phyloP scores from a whole-genome alignment of 2,888 invertebrate species.

The Teleiodes luculella region DNA sequence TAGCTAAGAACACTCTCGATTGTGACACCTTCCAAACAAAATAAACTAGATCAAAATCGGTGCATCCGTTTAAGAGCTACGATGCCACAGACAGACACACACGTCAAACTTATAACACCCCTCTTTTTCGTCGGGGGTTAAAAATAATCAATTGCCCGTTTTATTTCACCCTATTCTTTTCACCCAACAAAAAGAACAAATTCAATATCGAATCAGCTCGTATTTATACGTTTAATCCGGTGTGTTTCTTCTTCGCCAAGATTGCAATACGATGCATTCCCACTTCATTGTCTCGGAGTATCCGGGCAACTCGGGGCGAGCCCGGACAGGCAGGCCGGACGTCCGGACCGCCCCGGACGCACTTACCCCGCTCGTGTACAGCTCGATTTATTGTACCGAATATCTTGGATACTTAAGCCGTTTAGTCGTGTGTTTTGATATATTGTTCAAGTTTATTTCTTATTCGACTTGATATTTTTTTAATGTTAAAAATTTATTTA shows the following conservation, averaged over 20 bases:
- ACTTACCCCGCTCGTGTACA: slow-evolving; percentile 8
- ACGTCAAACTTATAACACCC: too few species aligned
- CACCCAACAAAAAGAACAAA: neutral
- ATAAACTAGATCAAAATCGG: too few species aligned
- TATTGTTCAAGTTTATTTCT: neutral
- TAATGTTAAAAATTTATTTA: too few species aligned
- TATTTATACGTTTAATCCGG: neutral
- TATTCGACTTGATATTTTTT: too few species aligned
- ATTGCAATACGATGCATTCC: neutral
- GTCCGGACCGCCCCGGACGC: slow-evolving; percentile 12
- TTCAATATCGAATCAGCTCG: neutral
- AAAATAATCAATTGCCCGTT: too few species aligned
- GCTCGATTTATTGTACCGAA: neutral
- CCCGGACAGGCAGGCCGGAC: slow-evolving; percentile 9
- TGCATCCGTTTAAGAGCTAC: too few species aligned
- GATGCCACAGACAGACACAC: too few species aligned
- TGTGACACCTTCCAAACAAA: too few species aligned
- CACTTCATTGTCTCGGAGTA: neutral
- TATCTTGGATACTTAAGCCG: neutral
- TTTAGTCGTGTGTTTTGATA: neutral
- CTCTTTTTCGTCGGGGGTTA: too few species aligned
- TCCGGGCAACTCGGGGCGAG: slow-evolving; percentile 1
- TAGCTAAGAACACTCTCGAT: too few species aligned
- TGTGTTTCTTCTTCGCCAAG: neutral
- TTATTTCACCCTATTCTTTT: too few species aligned